Percentiles rank a stretch among this genome's conserved stretches.
These are phyloP conservation scores for Blera fallax DNA, from an alignment of 2,888 invertebrate species.

Conservation along the genomic window DNA sequence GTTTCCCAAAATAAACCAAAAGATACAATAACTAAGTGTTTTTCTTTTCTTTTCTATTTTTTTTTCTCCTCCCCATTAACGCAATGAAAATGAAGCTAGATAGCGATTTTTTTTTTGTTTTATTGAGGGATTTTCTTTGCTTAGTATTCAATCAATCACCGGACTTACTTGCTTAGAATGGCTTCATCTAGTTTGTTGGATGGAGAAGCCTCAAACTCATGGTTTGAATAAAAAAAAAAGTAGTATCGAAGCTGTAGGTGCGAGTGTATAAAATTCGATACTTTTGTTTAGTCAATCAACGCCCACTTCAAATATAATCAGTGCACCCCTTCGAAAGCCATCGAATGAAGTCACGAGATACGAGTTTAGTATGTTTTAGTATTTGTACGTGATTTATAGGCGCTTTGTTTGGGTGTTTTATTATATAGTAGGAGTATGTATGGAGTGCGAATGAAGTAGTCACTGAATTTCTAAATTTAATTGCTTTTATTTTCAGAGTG, in stretches of 20 bases:
- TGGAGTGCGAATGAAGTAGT: not conserved
- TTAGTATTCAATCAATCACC: constrained; percentile 52
- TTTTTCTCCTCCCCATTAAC: constrained; percentile 10
- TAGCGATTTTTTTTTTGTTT: constrained; percentile 18
- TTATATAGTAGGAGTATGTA: not conserved
- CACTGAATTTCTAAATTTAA: not conserved
- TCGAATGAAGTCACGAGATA: constrained; percentile 23
- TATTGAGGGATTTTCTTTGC: constrained; percentile 29
- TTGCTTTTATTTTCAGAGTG: not conserved
- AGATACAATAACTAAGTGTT: constrained; percentile 5
- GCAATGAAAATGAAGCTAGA: not conserved
- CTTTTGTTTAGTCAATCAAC: constrained; percentile 34
- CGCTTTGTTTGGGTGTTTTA: not conserved
- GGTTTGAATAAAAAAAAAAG: not conserved
- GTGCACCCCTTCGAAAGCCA: not conserved
- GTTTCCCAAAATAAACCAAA: not conserved
- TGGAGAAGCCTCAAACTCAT: not conserved
- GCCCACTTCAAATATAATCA: constrained; percentile 47
- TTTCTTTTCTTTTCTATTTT: constrained; percentile 4
- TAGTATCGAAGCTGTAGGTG: not conserved
- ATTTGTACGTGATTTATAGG: not conserved
- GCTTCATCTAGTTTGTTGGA: not conserved
- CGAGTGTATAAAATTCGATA: constrained; percentile 23
- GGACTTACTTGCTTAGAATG: not conserved
- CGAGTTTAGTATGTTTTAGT: constrained; percentile 10